Evolutionary conservation across 2,113 vertebrate genomes (phyloP).

Genomic region (Dasyornis broadbenti): DNA sequence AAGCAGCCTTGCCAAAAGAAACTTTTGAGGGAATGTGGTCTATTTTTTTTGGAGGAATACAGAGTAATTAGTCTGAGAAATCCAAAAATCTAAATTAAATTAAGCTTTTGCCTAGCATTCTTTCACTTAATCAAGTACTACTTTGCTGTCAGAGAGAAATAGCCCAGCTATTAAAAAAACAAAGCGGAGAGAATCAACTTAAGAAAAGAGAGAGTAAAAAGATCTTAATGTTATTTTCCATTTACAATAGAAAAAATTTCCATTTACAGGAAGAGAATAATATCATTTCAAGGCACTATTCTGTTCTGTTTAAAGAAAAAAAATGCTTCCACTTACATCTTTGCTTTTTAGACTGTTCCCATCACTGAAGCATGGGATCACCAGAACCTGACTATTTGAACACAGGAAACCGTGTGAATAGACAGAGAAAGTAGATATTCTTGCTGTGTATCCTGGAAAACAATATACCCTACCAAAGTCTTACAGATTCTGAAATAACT

Average conservation of each 20-base stretch:
- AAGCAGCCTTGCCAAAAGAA: background rate
- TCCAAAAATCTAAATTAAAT: background rate
- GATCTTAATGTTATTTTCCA: background rate
- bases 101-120: background rate
- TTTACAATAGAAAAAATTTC: background rate
- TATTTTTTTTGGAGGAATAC: background rate
- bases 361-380: background rate
- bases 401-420: background rate
- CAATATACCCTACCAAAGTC: background rate
- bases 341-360: background rate
- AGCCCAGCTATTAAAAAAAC: background rate
- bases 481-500: background rate
- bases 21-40: background rate
- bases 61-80: background rate
- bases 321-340: background rate
- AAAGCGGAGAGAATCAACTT: background rate
- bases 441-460: background rate
- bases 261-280: background rate
- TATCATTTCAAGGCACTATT: background rate
- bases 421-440: background rate
- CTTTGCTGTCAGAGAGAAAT: background rate
- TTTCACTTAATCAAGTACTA: background rate
- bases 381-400: background rate
- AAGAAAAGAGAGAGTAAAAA: background rate
- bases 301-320: background rate